Evolutionary conservation across 64 coral and sea anemone genomes (phyloP).

Genomic region (Actinia equina): DNA sequence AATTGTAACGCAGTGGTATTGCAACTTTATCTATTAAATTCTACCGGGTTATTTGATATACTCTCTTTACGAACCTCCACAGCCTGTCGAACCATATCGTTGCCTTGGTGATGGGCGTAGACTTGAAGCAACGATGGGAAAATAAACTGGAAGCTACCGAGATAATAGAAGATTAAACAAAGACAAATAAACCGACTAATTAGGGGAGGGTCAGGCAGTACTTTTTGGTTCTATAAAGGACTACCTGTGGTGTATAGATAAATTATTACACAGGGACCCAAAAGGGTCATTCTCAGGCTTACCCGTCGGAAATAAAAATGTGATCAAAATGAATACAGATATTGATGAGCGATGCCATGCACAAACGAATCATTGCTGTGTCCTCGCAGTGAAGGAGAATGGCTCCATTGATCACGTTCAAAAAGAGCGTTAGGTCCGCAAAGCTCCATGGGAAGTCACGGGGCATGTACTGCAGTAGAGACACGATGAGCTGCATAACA

Average conservation of each 20-base stretch:
- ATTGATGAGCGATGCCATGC: constrained; percentile 75
- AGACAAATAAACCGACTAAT: too few species aligned
- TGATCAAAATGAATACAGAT: constrained; percentile 88
- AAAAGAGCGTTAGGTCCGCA: constrained; percentile 85
- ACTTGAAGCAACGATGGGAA: constrained; percentile 90
- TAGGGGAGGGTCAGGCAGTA: too few species aligned
- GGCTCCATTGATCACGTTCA: constrained; percentile 94
- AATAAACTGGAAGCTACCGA: constrained; percentile 81
- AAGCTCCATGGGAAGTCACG: constrained; percentile 92
- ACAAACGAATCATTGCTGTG: constrained; percentile 77
- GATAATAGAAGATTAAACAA: too few species aligned
- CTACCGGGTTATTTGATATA: too few species aligned
- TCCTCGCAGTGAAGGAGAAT: constrained; percentile 94
- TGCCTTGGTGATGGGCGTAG: constrained; percentile 91
- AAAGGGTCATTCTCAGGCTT: constrained; percentile 6
- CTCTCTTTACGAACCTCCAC: constrained; percentile 41
- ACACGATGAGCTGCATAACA: constrained; percentile 66
- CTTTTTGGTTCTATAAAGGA: too few species aligned
- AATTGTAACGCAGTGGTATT: too few species aligned
- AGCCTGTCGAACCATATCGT: constrained; percentile 81
- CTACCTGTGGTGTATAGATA: too few species aligned
- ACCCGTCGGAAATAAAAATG: constrained; percentile 95
- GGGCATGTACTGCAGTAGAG: constrained; percentile 83
- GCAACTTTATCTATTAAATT: too few species aligned
- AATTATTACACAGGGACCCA: too few species aligned